Evolutionary conservation across 2,113 vertebrate species (phyloP), one percentile per base, ranked within the genome.

Genomic region (Smithornis capensis): DNA sequence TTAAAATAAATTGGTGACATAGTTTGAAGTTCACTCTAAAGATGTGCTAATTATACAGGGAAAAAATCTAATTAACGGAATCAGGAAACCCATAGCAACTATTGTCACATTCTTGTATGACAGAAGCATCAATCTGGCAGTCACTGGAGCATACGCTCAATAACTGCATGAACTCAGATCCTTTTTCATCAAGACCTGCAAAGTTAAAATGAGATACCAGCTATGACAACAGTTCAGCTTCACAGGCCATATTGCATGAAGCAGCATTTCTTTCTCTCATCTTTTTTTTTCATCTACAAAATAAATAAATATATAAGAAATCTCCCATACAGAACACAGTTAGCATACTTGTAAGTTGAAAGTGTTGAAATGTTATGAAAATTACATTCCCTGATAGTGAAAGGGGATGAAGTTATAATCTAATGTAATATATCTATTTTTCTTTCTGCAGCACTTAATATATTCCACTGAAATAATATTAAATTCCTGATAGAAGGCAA

Each of bases 71-170:
- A 97, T 98, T 97, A 98, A 97, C 87, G 0, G 16, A 95, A 91
- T 94, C 94, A 90, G 94, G 87, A 97, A 98, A 96, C 92, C 92
- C 94, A 97, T 97, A 94, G 92, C 78, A 97, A 93, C 96, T 97
- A 96, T 95, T 97, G 95, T 96, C 95, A 93, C 75, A 92, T 95
- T 96, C 93, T 87, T 97, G 65, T 87, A 95, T 97, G 96, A 95
- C 79, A 95, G 96, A 96, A 92, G 63, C 96, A 94, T 97, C 97
- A 97, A 94, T 97, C 89, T 92, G 79, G 92, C 86, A 97, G 94
- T 94, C 97, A 95, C 92, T 96, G 94, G 96, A 97, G 89, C 96
- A 96, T 96, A 95, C 79, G 56, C 55, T 96, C 95, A 96, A 90
- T 95, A 95, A 95, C 95, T 97, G 96, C 93, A 85, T 94, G 94